Conservation (phyloP, 1,140 invertebrate genomes). For the Limonius californicus region DNA sequence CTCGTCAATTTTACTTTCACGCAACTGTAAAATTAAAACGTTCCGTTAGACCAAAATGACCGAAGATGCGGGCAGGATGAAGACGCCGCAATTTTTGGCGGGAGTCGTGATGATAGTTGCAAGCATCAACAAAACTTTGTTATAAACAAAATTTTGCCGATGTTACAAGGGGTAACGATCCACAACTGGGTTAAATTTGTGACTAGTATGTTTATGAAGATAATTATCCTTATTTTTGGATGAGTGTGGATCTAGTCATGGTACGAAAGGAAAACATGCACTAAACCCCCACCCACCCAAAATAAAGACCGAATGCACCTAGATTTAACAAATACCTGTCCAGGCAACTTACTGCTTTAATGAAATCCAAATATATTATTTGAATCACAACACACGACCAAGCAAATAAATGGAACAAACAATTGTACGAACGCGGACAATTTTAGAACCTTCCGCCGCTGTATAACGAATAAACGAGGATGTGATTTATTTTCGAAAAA, state of each 20-base stretch:
- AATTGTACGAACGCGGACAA: too few relatives aligned
- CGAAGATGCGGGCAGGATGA: too few relatives aligned
- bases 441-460: too few relatives aligned
- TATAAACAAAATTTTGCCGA: too few relatives aligned
- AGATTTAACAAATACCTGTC: too few relatives aligned
- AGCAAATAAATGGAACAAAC: too few relatives aligned
- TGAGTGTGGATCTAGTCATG: constrained; percentile 48
- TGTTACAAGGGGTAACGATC: too few relatives aligned
- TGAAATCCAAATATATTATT: background rate
- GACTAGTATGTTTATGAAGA: background rate
- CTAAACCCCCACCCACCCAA: constrained; percentile 45
- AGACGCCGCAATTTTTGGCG: constrained; percentile 2
- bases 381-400: background rate
- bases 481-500: constrained; percentile 32
- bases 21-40: too few relatives aligned
- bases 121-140: constrained; percentile 17
- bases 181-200: too few relatives aligned
- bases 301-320: constrained; percentile 29
- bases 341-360: background rate
- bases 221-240: constrained; percentile 35
- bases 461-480: background rate
- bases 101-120: constrained; percentile 9
- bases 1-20: too few relatives aligned
- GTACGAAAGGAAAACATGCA: constrained; percentile 38
- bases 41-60: too few relatives aligned